Evolutionary conservation across 2,797 vertebrate genomes (phyloP).

Genomic region (Tapirus indicus): DNA sequence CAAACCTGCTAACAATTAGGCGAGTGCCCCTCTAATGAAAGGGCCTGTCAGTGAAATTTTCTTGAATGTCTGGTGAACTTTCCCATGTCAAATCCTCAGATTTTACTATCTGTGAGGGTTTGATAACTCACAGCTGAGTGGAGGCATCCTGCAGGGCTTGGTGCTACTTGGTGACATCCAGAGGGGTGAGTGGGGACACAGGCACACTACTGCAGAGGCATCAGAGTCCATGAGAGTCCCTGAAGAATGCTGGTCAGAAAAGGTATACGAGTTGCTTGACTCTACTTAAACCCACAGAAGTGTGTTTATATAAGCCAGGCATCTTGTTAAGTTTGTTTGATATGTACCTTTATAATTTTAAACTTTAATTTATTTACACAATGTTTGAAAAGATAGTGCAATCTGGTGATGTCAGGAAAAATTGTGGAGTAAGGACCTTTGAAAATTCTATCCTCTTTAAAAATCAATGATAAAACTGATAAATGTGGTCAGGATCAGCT

Average conservation of each 20-base stretch:
- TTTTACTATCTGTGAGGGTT: not conserved
- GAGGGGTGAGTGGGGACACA: not conserved
- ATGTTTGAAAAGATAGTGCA: not conserved
- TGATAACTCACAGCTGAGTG: not conserved
- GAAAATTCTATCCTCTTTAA: conserved; percentile 21
- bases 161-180: not conserved
- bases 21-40: not conserved
- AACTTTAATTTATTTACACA: not conserved
- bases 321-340: not conserved
- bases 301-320: not conserved
- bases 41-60: not conserved
- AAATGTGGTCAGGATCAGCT: not conserved
- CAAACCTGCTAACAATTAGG: not conserved
- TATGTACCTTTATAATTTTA: not conserved
- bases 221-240: not conserved
- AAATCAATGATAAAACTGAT: conserved; percentile 17
- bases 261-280: not conserved
- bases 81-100: not conserved
- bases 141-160: not conserved
- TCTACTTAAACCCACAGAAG: not conserved
- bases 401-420: not conserved
- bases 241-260: not conserved
- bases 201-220: too few relatives aligned
- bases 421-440: not conserved
- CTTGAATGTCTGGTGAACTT: not conserved